Percentiles rank a stretch among this genome's conserved stretches.
Evolutionary conservation across 2,888 invertebrate genomes (phyloP).

Genomic region (Dryobotodes eremita): DNA sequence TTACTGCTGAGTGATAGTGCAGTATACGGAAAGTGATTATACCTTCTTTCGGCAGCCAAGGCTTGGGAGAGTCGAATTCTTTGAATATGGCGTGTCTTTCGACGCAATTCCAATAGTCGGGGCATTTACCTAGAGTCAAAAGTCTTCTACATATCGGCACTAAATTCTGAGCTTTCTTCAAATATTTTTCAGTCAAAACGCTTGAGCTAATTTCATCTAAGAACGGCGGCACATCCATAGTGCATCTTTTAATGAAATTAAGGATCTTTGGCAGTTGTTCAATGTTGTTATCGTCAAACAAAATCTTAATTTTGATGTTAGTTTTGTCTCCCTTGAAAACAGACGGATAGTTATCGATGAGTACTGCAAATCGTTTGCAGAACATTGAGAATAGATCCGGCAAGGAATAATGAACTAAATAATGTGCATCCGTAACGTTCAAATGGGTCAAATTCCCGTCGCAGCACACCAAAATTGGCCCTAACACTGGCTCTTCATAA

Average conservation of each 20-base stretch:
- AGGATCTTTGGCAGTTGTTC: constrained; percentile 92
- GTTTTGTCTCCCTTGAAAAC: constrained; percentile 76
- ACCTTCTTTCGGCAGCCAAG: constrained; percentile 89
- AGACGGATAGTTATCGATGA: constrained; percentile 91
- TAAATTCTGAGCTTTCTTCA: constrained; percentile 81
- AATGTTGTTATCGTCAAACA: constrained; percentile 91
- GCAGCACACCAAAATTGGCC: constrained; percentile 92
- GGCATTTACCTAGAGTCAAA: constrained; percentile 92
- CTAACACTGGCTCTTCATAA: constrained; percentile 81
- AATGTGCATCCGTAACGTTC: constrained; percentile 92
- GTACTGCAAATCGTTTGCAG: constrained; percentile 92
- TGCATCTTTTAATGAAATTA: constrained; percentile 90
- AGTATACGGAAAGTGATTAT: constrained; percentile 90
- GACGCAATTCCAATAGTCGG: constrained; percentile 89
- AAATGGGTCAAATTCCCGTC: constrained; percentile 92
- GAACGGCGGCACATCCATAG: constrained; percentile 78
- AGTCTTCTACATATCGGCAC: constrained; percentile 91
- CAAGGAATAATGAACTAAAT: constrained; percentile 94
- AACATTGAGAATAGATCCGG: constrained; percentile 92
- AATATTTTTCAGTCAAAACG: constrained; percentile 82
- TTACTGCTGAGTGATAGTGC: constrained; percentile 91
- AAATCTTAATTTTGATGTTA: constrained; percentile 86
- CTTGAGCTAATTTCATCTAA: constrained; percentile 78
- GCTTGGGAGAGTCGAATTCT: constrained; percentile 88
- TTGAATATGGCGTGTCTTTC: constrained; percentile 92